Evolutionary conservation across 92 coral and sea anemone genomes (phyloP), one percentile per base, ranked within the genome.

Genomic region (Palythoa grandiflora): DNA sequence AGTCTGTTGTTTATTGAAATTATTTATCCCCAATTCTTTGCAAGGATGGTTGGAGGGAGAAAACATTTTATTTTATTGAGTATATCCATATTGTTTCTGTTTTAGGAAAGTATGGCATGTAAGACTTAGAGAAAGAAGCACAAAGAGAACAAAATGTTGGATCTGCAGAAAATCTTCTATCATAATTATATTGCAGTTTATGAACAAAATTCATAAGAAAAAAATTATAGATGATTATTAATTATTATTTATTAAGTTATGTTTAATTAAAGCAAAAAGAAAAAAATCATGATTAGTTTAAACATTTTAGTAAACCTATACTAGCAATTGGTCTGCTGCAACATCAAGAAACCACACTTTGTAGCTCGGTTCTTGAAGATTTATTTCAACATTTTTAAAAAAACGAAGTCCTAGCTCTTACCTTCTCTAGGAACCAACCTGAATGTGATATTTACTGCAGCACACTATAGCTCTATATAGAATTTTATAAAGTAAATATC

Each of bases 291-390:
- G 40, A 71, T 71, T 11, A 71, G 40, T 71, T 71, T 71, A 28
- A 9, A 9, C 75, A 12, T 37, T 71, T 71, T 71, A 28, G 40
- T 37, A 71, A 71, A 28, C 15, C 44, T 28, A 9, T 71, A 28
- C 75, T 71, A 65, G 71, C 71, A 17, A 65, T 17, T 65, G 71
- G 71, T 65, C 71, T 65, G 36, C 71, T 65, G 71, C 71, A 65
- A 65, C 71, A 65, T 65, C 36, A 17, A 65, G 36, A 65, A 65
- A 65, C 71, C 71, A 65, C 35, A 65, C 71, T 65, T 65, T 65
- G 71, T 65, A 65, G 71, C 71, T 65, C 21, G 71, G 71, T 65
- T 65, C 36, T 65, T 21, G 71, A 65, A 65, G 71, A 16, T 65
- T 61, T 61, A 61, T 61, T 65, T 65, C 71, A 65, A 65, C 71